Conservation (phyloP, 2,797 vertebrate genomes). For the Urocyon cinereoargenteus region DNA sequence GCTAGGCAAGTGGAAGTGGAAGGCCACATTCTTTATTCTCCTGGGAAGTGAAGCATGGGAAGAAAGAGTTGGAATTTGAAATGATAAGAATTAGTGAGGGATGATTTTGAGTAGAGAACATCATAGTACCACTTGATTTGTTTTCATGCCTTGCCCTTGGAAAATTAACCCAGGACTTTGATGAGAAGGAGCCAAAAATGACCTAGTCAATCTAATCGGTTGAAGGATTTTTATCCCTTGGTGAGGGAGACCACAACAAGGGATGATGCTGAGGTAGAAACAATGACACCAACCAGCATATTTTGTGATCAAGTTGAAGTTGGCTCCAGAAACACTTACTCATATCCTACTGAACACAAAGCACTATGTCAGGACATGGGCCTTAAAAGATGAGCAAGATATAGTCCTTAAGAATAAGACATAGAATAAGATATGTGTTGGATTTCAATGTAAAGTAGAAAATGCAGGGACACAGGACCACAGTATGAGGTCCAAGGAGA, state of each 20-base stretch:
- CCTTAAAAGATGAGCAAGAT: not conserved
- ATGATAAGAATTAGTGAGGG: not conserved
- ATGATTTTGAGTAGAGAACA: not conserved
- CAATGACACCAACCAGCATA: not conserved
- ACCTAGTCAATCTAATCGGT: not conserved
- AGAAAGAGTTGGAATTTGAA: not conserved
- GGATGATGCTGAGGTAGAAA: not conserved
- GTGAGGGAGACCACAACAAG: not conserved
- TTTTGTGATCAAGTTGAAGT: slow-evolving; percentile 35
- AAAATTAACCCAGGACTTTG: not conserved
- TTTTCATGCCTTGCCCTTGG: not conserved
- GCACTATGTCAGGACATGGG: not conserved
- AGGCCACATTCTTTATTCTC: not conserved
- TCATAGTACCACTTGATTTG: not conserved
- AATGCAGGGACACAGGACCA: not conserved
- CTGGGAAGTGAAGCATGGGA: not conserved
- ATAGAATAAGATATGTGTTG: not conserved
- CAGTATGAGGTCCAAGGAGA: not conserved
- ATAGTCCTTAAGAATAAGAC: not conserved
- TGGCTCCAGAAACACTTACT: not conserved
- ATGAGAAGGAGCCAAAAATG: not conserved
- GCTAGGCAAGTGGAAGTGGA: not conserved
- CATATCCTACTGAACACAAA: not conserved
- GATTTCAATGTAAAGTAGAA: not conserved
- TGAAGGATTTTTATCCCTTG: not conserved